Evolutionary conservation across 2,113 vertebrate species (phyloP).

Genomic region (Amazona guildingii): DNA sequence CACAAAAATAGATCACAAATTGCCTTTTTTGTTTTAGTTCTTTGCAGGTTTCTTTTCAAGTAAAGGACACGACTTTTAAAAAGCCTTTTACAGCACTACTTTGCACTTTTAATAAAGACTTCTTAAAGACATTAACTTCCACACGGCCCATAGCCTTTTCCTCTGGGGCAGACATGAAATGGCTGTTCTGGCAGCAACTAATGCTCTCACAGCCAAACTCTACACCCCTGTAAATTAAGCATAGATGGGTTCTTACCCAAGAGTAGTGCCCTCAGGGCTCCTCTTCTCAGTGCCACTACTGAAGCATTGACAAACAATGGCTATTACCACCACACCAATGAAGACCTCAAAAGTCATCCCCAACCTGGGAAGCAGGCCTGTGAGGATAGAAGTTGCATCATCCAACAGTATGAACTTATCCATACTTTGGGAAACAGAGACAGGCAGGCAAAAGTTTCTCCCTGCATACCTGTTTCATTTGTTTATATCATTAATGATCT

Average conservation of each 20-base stretch:
- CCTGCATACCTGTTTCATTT: rapidly evolving
- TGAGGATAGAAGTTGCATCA: neutral
- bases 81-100: neutral
- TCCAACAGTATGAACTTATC: neutral
- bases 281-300: neutral
- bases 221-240: neutral
- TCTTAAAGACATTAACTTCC: neutral
- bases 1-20: neutral
- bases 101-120: neutral
- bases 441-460: neutral
- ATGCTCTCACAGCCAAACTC: neutral
- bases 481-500: neutral
- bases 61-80: neutral
- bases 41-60: neutral
- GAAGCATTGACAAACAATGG: rapidly evolving
- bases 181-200: neutral
- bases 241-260: neutral
- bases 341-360: neutral
- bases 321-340: neutral
- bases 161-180: neutral
- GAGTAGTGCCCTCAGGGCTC: neutral
- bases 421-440: neutral
- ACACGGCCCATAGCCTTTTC: neutral
- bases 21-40: neutral
- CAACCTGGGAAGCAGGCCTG: neutral